phyloP scores from a whole-genome alignment of 2,797 vertebrate species.

The Myripristis murdjan region DNA sequence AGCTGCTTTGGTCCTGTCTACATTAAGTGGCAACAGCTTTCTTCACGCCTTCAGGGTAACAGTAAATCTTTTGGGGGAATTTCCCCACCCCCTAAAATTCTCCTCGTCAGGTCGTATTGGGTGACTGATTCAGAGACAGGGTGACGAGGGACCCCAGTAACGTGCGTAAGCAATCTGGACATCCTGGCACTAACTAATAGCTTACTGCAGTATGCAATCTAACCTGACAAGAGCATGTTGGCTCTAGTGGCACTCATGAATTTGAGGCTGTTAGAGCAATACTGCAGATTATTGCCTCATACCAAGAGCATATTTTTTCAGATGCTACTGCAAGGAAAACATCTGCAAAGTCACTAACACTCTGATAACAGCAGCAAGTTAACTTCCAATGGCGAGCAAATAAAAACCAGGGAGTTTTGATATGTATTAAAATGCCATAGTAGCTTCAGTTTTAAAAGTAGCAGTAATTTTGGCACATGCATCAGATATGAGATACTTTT shows the following conservation, averaged over 20 bases:
- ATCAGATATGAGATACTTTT: constrained; percentile 45
- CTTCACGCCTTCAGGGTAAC: constrained; percentile 32
- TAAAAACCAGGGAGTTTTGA: no score
- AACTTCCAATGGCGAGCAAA: no score
- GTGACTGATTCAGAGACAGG: constrained; percentile 47
- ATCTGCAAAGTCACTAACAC: background rate
- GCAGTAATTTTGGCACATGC: constrained; percentile 27
- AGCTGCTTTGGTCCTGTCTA: constrained; percentile 16
- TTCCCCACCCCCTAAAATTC: constrained; percentile 32
- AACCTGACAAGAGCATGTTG: background rate
- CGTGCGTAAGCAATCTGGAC: constrained; percentile 47
- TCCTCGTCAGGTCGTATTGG: constrained; percentile 52
- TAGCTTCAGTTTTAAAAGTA: background rate
- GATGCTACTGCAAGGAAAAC: background rate
- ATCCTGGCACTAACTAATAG: constrained; percentile 28
- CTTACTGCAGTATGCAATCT: constrained; percentile 6
- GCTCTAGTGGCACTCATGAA: background rate
- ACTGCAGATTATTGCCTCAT: background rate
- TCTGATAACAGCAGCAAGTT: background rate
- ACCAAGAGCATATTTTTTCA: background rate
- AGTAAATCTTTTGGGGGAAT: constrained; percentile 62
- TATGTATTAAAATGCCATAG: no score
- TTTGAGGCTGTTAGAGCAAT: background rate
- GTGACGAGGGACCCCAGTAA: constrained; percentile 27
- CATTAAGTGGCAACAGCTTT: constrained; percentile 41